Conservation (phyloP, 2,888 invertebrate species). For the Penaeus monodon region DNA sequence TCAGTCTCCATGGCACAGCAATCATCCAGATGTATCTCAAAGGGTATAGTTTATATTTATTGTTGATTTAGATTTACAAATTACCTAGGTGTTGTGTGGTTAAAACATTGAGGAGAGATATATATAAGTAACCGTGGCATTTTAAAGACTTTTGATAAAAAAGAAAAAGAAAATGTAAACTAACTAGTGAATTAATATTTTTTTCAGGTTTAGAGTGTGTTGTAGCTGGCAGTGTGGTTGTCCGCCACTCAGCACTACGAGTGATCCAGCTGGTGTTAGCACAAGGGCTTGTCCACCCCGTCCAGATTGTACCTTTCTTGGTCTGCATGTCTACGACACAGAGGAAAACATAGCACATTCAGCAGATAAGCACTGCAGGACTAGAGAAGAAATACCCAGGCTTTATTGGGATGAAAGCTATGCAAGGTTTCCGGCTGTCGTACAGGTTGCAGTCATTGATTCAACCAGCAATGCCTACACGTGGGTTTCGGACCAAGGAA, state of each 20-base stretch:
- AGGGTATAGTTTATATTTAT: slow-evolving; percentile 73
- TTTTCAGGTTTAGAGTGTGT: slow-evolving; percentile 78
- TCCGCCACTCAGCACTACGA: slow-evolving; percentile 90
- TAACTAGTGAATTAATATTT: background rate
- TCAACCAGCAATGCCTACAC: slow-evolving; percentile 67
- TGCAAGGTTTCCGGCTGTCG: slow-evolving; percentile 90
- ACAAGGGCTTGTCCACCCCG: slow-evolving; percentile 97
- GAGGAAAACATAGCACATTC: slow-evolving; percentile 90
- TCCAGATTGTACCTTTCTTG: slow-evolving; percentile 93
- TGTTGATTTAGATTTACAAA: background rate
- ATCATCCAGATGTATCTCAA: slow-evolving; percentile 97
- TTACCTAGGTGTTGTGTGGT: too few species aligned
- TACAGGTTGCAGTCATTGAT: slow-evolving; percentile 74
- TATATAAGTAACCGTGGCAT: too few species aligned
- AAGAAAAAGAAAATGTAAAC: background rate
- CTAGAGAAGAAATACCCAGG: slow-evolving; percentile 98
- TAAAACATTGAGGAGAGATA: background rate
- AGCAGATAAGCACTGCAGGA: slow-evolving; percentile 97
- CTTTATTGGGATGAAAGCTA: slow-evolving; percentile 97
- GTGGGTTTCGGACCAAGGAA: slow-evolving; percentile 83
- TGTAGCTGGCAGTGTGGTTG: slow-evolving; percentile 83
- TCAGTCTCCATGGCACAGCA: slow-evolving; percentile 96
- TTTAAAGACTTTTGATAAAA: too few species aligned
- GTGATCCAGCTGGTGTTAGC: slow-evolving; percentile 94
- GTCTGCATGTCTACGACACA: slow-evolving; percentile 97